A percentile compares a stretch with the other conserved stretches of the same genome.
phyloP scores from a whole-genome alignment of 2,888 invertebrate genomes.

The Sturmia bella region DNA sequence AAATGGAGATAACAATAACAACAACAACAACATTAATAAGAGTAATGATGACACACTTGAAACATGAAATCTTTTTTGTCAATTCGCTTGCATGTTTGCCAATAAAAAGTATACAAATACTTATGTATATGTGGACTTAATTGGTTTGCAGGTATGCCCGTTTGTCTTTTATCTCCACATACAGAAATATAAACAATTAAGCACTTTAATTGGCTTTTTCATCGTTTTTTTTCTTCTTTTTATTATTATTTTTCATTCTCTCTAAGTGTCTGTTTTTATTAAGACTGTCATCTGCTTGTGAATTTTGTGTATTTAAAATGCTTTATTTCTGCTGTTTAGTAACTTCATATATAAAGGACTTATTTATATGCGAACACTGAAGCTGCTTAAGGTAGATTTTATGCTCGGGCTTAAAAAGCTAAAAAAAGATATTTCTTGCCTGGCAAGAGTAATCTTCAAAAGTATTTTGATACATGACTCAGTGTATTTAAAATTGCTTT shows the following conservation, averaged over 20 bases:
- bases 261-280: conserved; percentile 7
- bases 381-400: conserved; percentile 55
- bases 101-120: background rate
- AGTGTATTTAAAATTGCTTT: conserved; percentile 21
- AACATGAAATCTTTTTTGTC: conserved; percentile 44
- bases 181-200: conserved; percentile 67
- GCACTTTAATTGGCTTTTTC: conserved; percentile 67
- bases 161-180: conserved; percentile 52
- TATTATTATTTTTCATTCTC: conserved; percentile 22
- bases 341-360: conserved; percentile 19
- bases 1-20: conserved; percentile 13
- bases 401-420: conserved; percentile 25
- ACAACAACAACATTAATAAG: conserved; percentile 36
- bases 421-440: background rate
- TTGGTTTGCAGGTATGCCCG: conserved; percentile 18
- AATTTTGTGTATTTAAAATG: conserved; percentile 47
- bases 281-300: conserved; percentile 46
- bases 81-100: conserved; percentile 28
- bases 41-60: conserved; percentile 65
- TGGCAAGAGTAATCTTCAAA: background rate
- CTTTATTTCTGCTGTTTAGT: conserved; percentile 42
- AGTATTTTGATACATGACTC: conserved; percentile 23
- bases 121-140: conserved; percentile 8
- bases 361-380: conserved; percentile 63
- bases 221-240: conserved; percentile 34